Percentiles rank a stretch among this genome's conserved stretches.
Evolutionary conservation across 2,888 invertebrate species (phyloP).

Genomic region (Griposia aprilina): DNA sequence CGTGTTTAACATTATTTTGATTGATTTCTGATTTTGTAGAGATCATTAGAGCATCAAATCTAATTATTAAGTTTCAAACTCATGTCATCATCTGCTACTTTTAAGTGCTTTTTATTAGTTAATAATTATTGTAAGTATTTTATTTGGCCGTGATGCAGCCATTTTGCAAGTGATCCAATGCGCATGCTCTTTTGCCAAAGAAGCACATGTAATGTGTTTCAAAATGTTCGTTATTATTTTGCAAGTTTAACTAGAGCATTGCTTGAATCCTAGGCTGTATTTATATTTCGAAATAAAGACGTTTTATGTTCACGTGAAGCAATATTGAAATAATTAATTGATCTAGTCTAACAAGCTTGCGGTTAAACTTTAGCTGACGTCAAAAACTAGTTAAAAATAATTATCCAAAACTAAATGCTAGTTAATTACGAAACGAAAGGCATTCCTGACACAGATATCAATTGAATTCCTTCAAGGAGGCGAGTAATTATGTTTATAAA

Average conservation of each 20-base stretch:
- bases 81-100: slow-evolving; percentile 24
- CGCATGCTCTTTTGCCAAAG: slow-evolving; percentile 29
- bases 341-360: slow-evolving; percentile 13
- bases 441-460: slow-evolving; percentile 52
- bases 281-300: slow-evolving; percentile 47
- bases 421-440: slow-evolving; percentile 36
- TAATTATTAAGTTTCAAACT: slow-evolving; percentile 1
- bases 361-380: slow-evolving; percentile 10
- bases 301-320: slow-evolving; percentile 22
- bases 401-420: slow-evolving; percentile 32
- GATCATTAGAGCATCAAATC: neutral
- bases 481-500: slow-evolving; percentile 36
- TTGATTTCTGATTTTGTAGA: no score
- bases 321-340: slow-evolving; percentile 42
- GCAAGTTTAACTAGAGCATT: slow-evolving; percentile 50
- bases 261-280: slow-evolving; percentile 26
- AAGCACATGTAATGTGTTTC: slow-evolving; percentile 47
- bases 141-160: slow-evolving; percentile 13
- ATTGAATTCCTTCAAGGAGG: slow-evolving; percentile 40
- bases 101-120: slow-evolving; percentile 24
- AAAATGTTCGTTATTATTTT: slow-evolving; percentile 54
- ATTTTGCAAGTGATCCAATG: slow-evolving; percentile 41
- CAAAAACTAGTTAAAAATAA: slow-evolving; percentile 31
- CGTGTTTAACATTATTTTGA: neutral
- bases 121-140: slow-evolving; percentile 22